A percentile compares a stretch with the other conserved stretches of the same genome.
Conservation (phyloP, 1,140 invertebrate genomes). For the Diploscapter pachys region DNA sequence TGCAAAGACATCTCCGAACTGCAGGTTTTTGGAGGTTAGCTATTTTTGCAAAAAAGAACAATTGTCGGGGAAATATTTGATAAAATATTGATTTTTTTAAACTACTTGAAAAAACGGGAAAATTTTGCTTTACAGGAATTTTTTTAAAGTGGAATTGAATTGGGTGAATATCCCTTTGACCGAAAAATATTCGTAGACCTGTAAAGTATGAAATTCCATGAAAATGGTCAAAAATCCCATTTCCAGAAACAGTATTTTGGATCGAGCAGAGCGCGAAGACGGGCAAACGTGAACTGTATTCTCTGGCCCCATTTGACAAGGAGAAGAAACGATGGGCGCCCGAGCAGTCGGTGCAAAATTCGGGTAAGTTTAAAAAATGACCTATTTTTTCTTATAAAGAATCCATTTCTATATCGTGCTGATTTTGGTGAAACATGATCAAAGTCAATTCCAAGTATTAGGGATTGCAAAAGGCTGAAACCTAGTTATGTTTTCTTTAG, state of each 20-base stretch:
- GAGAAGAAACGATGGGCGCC: conserved; percentile 16
- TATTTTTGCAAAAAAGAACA: not conserved
- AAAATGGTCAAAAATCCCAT: no score
- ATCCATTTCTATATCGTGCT: no score
- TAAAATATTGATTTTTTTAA: not conserved
- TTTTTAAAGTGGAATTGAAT: no score
- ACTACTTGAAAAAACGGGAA: not conserved
- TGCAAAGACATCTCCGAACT: conserved; percentile 47
- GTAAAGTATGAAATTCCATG: no score
- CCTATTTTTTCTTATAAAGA: no score
- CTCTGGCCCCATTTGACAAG: not conserved
- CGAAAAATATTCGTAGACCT: no score
- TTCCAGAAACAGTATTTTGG: conserved; percentile 45
- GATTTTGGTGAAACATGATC: no score
- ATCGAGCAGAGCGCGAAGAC: conserved; percentile 42
- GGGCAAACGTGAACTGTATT: conserved; percentile 43
- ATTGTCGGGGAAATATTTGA: not conserved
- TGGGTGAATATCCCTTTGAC: no score
- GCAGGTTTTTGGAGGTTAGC: conserved; percentile 22
- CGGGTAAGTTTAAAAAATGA: conserved; percentile 1
- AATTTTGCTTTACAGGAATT: no score
- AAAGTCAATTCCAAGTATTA: no score
- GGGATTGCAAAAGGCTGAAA: no score
- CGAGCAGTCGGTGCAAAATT: conserved; percentile 37
- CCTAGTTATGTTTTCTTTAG: no score